A percentile compares a stretch with the other conserved stretches of the same genome.
phyloP scores from a whole-genome alignment of 2,113 vertebrate genomes.

The Myrmecobius fasciatus region DNA sequence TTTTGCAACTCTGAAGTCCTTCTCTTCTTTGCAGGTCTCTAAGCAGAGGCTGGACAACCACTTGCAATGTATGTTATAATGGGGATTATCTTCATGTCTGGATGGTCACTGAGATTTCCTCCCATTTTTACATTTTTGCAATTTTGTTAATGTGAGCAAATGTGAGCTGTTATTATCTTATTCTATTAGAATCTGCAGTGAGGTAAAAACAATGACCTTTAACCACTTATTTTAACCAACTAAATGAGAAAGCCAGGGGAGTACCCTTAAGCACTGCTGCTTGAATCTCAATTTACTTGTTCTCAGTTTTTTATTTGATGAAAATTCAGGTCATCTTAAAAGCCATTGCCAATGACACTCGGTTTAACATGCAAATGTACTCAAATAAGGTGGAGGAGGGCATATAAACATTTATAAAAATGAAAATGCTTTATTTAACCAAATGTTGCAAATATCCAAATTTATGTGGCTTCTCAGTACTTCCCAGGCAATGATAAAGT shows the following conservation, averaged over 20 bases:
- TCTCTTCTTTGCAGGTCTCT: background rate
- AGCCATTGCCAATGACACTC: conserved; percentile 46
- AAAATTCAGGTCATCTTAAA: conserved; percentile 44
- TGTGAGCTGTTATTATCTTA: conserved; percentile 6
- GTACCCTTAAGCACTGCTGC: conserved; percentile 8
- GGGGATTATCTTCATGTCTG: background rate
- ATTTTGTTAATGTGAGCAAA: background rate
- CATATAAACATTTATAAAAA: background rate
- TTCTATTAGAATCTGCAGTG: background rate
- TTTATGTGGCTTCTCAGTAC: background rate
- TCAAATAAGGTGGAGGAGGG: background rate
- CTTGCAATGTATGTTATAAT: background rate
- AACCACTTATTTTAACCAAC: conserved; percentile 20
- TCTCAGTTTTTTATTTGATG: conserved; percentile 43
- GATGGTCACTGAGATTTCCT: background rate
- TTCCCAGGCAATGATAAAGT: background rate
- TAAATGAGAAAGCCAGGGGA: background rate
- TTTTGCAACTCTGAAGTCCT: background rate
- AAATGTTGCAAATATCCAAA: background rate
- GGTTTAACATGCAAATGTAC: conserved; percentile 33
- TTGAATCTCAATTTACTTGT: conserved; percentile 21
- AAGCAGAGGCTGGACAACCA: background rate
- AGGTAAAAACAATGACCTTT: conserved; percentile 26
- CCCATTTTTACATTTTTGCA: background rate
- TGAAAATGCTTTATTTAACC: background rate